Evolutionary conservation across 2,888 invertebrate genomes (phyloP), one percentile per base, ranked within the genome.

Genomic region (Chironomus tentans): DNA sequence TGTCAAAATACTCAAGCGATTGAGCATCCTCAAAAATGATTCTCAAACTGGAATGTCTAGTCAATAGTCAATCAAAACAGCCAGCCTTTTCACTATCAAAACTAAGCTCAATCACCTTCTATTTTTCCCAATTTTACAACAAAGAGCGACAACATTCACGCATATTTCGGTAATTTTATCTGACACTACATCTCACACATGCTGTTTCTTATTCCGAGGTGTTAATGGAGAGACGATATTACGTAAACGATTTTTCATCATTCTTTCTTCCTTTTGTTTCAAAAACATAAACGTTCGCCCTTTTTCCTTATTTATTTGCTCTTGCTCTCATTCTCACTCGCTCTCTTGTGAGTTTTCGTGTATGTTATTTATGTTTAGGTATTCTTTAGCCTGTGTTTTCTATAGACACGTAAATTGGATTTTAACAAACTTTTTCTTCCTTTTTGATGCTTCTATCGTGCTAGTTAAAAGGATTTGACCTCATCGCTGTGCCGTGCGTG

Each of bases 161-260:
- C 71, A 56, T 71, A 61, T 56, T 56, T 50, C 6, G 56, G 56
- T 71, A 56, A 71, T 71, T 56, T 21, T 68, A 5, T 68, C n/a
- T 5, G 28, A 28, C 28, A 28, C 7, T 38, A 38, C 38, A 38
- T 38, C 38, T 38, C 38, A 38, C 38, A 38, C 38, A 38, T 38
- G 38, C 38, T 10, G 10, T 38, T 38, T 68, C 65, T 21, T 65
- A 3, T 62, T 12, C 18, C 24, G 13, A 56, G 71, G 71, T 61
- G 71, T 71, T 71, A 71, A 71, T 71, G 71, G 70, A 24, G 71
- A 71, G 47, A 71, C 28, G 21, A 70, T 56, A 71, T 47, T 71
- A 71, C 50, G 56, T 28, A 71, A 71, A 56, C 71, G 56, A 70
- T 70, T 71, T 56, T 56, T 56, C 71, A 50, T 56, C 71, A 71